Evolutionary conservation across 2,888 invertebrate genomes (phyloP).

Genomic region (Eupithecia pulchellata): DNA sequence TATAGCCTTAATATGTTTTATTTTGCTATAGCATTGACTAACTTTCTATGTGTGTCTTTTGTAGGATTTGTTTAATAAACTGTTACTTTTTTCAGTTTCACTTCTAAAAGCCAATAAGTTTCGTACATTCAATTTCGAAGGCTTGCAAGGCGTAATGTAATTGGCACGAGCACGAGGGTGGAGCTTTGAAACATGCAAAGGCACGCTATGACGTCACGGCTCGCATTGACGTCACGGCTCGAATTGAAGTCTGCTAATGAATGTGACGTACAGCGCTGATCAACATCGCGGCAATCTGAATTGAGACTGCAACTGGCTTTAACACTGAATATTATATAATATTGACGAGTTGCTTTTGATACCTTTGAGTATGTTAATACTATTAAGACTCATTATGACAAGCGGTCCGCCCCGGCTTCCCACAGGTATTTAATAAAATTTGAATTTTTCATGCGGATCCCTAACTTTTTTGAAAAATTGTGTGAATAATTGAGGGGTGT

Average conservation of each 20-base stretch:
- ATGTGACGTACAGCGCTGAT: constrained; percentile 12
- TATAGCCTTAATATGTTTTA: too few relatives aligned
- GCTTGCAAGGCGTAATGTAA: constrained; percentile 40
- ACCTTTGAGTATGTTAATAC: too few relatives aligned
- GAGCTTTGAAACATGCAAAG: constrained; percentile 37
- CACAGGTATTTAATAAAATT: too few relatives aligned
- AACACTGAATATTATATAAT: not conserved
- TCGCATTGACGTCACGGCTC: constrained; percentile 28
- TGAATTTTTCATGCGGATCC: too few relatives aligned
- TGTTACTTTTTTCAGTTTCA: not conserved
- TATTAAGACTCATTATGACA: too few relatives aligned
- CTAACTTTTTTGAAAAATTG: too few relatives aligned
- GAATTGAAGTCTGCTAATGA: constrained; percentile 36
- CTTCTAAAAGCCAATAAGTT: constrained; percentile 11
- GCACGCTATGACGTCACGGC: constrained; percentile 25
- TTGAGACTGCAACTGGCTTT: not conserved
- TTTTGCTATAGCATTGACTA: too few relatives aligned
- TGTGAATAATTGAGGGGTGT: too few relatives aligned
- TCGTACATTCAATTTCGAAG: constrained; percentile 24
- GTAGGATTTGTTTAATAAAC: too few relatives aligned
- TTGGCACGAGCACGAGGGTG: constrained; percentile 35
- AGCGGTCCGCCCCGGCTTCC: too few relatives aligned
- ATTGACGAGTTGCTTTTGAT: too few relatives aligned
- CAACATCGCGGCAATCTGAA: not conserved
- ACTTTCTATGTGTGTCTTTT: too few relatives aligned